Conservation (phyloP, 1,140 invertebrate genomes). For the Procambarus virginalis region DNA sequence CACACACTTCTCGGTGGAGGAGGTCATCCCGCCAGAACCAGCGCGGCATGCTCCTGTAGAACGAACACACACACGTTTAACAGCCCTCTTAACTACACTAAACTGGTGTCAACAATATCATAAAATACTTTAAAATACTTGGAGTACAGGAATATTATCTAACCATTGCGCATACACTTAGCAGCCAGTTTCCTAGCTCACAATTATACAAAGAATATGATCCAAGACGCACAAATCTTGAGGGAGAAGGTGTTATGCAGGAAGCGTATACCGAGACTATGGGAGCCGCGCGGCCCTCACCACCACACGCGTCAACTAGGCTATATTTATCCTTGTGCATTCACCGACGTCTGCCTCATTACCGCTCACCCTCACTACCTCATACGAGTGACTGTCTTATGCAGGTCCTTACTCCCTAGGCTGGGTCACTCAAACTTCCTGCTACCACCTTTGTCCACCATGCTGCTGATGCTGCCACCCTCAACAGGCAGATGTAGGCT, state of each 20-base stretch:
- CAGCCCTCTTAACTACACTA: not conserved
- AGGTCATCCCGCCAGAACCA: conserved; percentile 58
- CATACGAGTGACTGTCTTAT: not conserved
- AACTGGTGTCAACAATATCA: not conserved
- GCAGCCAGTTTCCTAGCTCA: no score
- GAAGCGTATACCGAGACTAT: not conserved
- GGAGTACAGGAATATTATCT: no score
- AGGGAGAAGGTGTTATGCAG: no score
- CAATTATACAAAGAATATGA: no score
- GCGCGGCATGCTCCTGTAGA: conserved; percentile 36
- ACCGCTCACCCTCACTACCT: not conserved
- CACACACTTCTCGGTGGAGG: conserved; percentile 66
- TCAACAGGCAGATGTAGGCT: no score
- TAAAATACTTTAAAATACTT: no score
- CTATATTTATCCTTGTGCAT: not conserved
- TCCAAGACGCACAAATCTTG: no score
- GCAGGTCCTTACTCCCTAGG: not conserved
- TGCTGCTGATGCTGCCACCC: no score
- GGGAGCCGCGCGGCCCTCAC: not conserved
- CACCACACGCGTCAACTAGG: not conserved
- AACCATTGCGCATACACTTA: no score
- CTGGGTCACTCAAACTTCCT: no score
- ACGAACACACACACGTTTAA: not conserved
- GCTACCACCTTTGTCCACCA: no score
- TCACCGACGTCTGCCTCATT: not conserved